Base-by-base conservation (phyloP, 2,797 vertebrate genomes). In the Neoniphon sammara region DNA sequence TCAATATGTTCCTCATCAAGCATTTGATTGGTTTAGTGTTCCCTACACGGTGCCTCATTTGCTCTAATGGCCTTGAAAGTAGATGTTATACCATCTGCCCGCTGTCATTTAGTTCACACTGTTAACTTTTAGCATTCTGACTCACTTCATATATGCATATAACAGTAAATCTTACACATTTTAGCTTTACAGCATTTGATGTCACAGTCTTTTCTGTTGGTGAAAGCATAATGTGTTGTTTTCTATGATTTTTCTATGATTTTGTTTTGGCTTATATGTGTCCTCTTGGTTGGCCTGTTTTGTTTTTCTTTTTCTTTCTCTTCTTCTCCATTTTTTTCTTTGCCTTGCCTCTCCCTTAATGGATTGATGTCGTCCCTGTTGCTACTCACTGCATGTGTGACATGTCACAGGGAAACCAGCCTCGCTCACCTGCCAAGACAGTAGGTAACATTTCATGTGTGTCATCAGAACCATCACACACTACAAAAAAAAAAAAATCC, bases 381-480 rank as follows among this genome's bases (percentile, higher is more conserved):
- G 69, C 74, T 42, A 23, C 77, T 87, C 73, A 44, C 84, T 89
- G 90, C 84, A 85, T 87, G 86, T 69, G 72, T 80, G 63, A 70
- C 78, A 69, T 75, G 64, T 80, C 70, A 70, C 92, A 94, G 93
- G 91, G 65, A 93, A 94, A 79, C 91, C 90, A 21, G 91, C 92
- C 21, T 91, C 90, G 1, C 92, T 88, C 88, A 91, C 90, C 89
- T 95, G 93, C 93, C 92, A 92, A 91, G 91, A 94, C 91, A 94
- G 93, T 95, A 94, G 92, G 94, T 94, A 92, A 87, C 92, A 90
- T 91, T 92, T 91, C 81, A 83, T 87, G 54, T 82, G 75, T 67
- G 55, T 62, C 27, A 25, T 62, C 60, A 17, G 12, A 39, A 59
- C 21, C 57, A 31, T 18, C 11, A 2, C 6, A 31, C 30, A 31